Conservation (phyloP, 1,140 invertebrate genomes). For the Olivierus martensii region DNA sequence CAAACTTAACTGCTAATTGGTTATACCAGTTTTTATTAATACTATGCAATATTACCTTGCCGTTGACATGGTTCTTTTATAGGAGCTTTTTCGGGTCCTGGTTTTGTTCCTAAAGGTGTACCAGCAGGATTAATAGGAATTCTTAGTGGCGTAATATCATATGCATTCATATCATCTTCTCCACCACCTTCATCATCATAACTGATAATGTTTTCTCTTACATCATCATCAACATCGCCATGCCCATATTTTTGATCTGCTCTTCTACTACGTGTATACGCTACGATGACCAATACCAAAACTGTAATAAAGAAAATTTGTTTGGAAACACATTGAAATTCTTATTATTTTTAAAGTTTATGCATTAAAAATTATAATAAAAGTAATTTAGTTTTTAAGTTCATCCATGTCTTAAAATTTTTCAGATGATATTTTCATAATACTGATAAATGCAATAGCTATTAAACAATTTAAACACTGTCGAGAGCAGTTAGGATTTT, state of each 20-base stretch:
- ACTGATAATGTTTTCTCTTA: conserved; percentile 97
- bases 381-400: too few species aligned
- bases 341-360: too few species aligned
- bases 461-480: too few species aligned
- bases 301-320: conserved; percentile 4
- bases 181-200: conserved; percentile 96
- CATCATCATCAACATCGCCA: conserved; percentile 91
- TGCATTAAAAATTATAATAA: too few species aligned
- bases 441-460: too few species aligned
- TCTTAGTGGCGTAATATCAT: conserved; percentile 89
- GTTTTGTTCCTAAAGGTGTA: conserved; percentile 9
- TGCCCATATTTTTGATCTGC: conserved; percentile 76
- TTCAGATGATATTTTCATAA: too few species aligned
- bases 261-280: conserved; percentile 81
- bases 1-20: too few species aligned
- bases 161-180: conserved; percentile 96
- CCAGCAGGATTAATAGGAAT: conserved; percentile 58
- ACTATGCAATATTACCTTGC: too few species aligned
- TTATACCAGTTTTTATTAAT: too few species aligned
- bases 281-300: conserved; percentile 82
- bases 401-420: too few species aligned
- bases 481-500: too few species aligned
- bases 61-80: conserved; percentile 15
- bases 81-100: conserved; percentile 8
- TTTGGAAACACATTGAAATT: too few species aligned